Evolutionary conservation across 2,888 invertebrate species (phyloP).

Genomic region (Chloromyia formosa): DNA sequence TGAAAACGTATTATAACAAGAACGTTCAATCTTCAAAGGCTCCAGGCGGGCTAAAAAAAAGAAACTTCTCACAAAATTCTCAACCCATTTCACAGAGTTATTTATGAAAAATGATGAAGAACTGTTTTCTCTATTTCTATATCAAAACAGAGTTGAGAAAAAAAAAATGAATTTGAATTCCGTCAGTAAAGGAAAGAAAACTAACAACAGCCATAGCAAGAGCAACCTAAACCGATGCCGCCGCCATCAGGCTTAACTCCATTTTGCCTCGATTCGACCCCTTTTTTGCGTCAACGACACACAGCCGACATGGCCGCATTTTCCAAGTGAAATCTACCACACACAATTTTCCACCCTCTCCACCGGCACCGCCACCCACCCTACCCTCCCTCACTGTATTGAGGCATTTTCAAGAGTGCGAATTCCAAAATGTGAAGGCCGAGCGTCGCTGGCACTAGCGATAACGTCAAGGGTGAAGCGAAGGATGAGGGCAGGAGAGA

Average conservation of each 20-base stretch:
- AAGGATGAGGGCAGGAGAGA: constrained; percentile 1
- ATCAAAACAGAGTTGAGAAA: no score
- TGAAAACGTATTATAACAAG: not conserved
- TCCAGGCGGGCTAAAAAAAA: constrained; percentile 9
- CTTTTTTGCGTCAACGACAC: not conserved
- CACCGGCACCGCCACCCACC: not conserved
- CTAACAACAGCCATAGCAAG: constrained; percentile 2
- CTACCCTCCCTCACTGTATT: constrained; percentile 28
- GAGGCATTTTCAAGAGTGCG: constrained; percentile 19
- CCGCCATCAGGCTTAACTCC: constrained; percentile 40
- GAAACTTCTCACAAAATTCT: not conserved
- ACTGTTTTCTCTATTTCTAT: constrained; percentile 32
- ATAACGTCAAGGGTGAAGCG: constrained; percentile 26
- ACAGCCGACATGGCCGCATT: constrained; percentile 34
- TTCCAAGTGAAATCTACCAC: constrained; percentile 25
- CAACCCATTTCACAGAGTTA: constrained; percentile 10
- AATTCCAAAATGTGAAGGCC: constrained; percentile 31
- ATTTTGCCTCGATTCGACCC: constrained; percentile 32
- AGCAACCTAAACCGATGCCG: constrained; percentile 18
- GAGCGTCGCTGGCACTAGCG: constrained; percentile 23
- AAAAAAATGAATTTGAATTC: constrained; percentile 19
- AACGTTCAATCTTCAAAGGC: not conserved
- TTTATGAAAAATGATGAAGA: constrained; percentile 40
- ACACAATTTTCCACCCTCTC: no score
- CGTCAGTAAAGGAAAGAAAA: constrained; percentile 16